Evolutionary conservation across 2,797 vertebrate species (phyloP).

Genomic region (Borostomias antarcticus): DNA sequence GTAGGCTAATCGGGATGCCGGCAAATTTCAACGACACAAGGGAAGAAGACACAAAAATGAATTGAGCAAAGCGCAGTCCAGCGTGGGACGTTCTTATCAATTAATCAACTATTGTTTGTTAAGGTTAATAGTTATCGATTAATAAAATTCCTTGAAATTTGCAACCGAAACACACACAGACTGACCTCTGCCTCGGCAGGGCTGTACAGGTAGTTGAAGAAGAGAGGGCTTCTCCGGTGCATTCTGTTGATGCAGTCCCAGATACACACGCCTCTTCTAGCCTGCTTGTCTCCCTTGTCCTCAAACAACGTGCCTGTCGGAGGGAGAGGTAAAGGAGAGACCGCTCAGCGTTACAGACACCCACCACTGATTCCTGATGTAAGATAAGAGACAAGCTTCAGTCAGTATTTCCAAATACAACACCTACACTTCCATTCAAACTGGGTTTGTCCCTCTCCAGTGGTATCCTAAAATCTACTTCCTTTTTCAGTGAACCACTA

Average conservation of each 20-base stretch:
- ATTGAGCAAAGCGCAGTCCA: no score
- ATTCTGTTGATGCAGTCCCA: slow-evolving; percentile 95
- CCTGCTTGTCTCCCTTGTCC: slow-evolving; percentile 94
- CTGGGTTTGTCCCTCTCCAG: neutral
- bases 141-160: no score
- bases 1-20: no score
- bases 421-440: neutral
- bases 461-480: neutral
- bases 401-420: neutral
- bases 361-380: slow-evolving; percentile 10
- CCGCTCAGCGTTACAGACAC: slow-evolving; percentile 25
- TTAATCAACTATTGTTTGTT: no score
- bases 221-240: slow-evolving; percentile 90
- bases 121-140: no score
- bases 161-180: slow-evolving; percentile 16
- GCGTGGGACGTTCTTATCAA: no score
- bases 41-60: no score
- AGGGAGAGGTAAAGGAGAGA: slow-evolving; percentile 37
- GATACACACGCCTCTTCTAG: slow-evolving; percentile 92
- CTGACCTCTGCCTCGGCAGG: slow-evolving; percentile 86
- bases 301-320: slow-evolving; percentile 91
- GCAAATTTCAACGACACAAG: no score
- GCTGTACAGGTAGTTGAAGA: slow-evolving; percentile 96
- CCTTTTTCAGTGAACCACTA: no score
- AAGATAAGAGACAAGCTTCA: neutral